Conservation (phyloP, 2,113 vertebrate species). For the Gymnorhina tibicen region DNA sequence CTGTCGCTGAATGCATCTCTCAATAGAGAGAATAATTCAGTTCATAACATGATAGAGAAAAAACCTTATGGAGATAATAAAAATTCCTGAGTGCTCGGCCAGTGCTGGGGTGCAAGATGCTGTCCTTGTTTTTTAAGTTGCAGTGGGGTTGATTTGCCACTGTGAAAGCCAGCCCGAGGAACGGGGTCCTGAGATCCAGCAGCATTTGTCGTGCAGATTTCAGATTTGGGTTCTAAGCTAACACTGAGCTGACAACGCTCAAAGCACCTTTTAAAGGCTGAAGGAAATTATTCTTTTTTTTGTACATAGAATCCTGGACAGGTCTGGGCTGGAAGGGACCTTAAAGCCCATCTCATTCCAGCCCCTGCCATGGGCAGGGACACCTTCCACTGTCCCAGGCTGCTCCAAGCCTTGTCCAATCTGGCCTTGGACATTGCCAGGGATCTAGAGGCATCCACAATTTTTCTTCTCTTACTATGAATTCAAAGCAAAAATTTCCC, state of each 20-base stretch:
- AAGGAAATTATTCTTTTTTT: background rate
- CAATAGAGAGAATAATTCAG: background rate
- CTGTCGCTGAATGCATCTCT: background rate
- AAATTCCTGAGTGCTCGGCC: background rate
- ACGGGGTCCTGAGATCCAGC: background rate
- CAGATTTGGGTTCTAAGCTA: background rate
- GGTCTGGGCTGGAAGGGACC: background rate
- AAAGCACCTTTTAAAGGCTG: background rate
- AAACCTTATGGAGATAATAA: background rate
- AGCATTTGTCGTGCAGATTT: accelerated
- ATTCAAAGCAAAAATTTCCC: background rate
- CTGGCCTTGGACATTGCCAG: background rate
- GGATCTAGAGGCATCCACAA: background rate
- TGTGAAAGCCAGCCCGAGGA: background rate
- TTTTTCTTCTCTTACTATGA: background rate
- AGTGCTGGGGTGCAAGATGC: background rate
- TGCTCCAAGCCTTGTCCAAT: background rate
- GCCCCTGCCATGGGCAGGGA: background rate
- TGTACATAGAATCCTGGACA: background rate
- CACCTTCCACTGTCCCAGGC: background rate
- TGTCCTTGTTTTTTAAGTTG: background rate
- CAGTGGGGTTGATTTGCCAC: background rate
- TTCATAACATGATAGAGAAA: accelerated
- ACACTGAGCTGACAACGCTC: background rate
- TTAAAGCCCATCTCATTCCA: background rate